Base-by-base conservation (phyloP, 2,888 invertebrate genomes). In the Marronus borbonicus region DNA sequence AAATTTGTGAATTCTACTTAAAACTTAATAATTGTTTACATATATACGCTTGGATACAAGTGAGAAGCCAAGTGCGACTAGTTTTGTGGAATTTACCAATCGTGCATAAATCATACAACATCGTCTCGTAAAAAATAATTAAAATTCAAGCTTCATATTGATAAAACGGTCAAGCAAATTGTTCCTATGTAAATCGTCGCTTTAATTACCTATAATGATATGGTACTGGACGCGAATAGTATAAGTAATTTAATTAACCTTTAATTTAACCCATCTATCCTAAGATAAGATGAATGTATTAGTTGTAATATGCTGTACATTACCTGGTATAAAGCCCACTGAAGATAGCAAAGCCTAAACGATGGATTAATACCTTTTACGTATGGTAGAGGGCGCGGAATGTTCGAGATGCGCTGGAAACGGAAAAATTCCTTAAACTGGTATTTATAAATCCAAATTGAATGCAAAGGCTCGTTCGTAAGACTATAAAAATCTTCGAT, bases 211-310 rank as follows among this genome's bases (percentile, higher is more conserved):
- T 8, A 55, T 74, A 74, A 74, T 74, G 60, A 74, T 74, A 74
- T 39, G 72, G 60, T 74, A 60, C 60, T 44, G 39, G 58, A 66
- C 39, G 50, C 55, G 28, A 50, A 36, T 66, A 76, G 65, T 17
- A 28, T 50, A 44, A 50, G 58, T 76, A 76, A 76, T 76, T 58
- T 68, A 76, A 76, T 76, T 76, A 76, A 76, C 64, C 58, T 76
- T 58, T 76, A 76, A 76, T 76, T 68, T 68, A 66, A 31, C 50
- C 68, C 8, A 24, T 28, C 55, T 58, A 3, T 44, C 44, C 44
- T 44, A 44, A 44, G 44, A 44, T 12, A 17, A 20, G 55, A 58
- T 55, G 55, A 20, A 55, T 17, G 17, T 55, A 55, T 39, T 39
- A 39, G 12, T 44, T 12, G 12, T 44, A 44, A 44, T 36, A 5